phyloP scores from a whole-genome alignment of 1,140 invertebrate genomes.

The Microvelia longipes region DNA sequence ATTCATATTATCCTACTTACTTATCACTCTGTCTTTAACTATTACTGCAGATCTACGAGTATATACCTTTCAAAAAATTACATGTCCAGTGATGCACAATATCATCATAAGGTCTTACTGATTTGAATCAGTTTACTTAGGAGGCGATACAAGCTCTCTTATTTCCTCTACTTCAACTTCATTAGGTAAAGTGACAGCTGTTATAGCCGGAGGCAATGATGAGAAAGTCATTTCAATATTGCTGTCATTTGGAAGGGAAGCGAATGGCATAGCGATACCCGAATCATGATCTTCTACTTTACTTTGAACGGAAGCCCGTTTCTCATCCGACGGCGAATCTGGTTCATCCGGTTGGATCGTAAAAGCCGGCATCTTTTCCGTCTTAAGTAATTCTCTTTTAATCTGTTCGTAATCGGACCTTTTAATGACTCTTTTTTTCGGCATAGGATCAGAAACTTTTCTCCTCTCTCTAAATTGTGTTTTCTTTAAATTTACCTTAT shows the following conservation, averaged over 20 bases:
- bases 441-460: constrained; percentile 1
- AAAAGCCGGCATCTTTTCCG: background rate
- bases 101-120: too few relatives aligned
- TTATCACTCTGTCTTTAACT: too few relatives aligned
- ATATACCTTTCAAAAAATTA: too few relatives aligned
- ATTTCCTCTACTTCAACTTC: background rate
- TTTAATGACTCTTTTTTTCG: background rate
- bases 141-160: too few relatives aligned
- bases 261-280: constrained; percentile 47
- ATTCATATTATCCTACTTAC: too few relatives aligned
- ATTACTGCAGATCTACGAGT: too few relatives aligned
- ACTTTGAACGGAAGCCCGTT: constrained; percentile 15
- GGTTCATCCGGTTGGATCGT: background rate
- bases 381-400: background rate
- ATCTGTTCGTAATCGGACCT: background rate
- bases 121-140: too few relatives aligned
- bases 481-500: constrained; percentile 19
- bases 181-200: background rate
- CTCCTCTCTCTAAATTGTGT: too few relatives aligned
- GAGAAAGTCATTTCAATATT: constrained; percentile 47
- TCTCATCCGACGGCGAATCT: background rate
- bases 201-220: background rate
- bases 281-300: constrained; percentile 42
- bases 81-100: too few relatives aligned
- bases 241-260: constrained; percentile 36